Conservation (phyloP, 2,113 vertebrate species). For the Seriola rivoliana region DNA sequence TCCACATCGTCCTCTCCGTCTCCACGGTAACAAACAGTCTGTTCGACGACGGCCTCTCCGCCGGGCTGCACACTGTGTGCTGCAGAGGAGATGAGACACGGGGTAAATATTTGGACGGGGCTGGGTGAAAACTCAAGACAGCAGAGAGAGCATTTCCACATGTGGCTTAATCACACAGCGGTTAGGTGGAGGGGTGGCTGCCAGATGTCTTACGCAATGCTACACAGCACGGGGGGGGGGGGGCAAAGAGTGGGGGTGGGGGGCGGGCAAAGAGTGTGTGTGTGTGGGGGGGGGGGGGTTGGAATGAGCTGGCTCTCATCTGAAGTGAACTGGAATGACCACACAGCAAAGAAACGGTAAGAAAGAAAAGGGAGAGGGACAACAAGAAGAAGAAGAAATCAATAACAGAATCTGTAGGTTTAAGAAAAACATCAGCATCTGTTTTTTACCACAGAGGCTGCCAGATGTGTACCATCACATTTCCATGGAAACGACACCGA, state of each 20-base stretch:
- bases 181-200: constrained; percentile 15
- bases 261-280: too few species aligned
- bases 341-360: not conserved
- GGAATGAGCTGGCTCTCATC: not conserved
- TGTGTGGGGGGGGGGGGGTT: too few species aligned
- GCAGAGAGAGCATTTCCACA: constrained; percentile 64
- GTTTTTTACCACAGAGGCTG: too few species aligned
- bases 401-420: not conserved
- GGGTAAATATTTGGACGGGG: constrained; percentile 62
- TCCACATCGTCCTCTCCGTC: not conserved
- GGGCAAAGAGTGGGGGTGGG: too few species aligned
- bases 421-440: too few species aligned
- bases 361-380: not conserved
- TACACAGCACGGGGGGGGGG: not conserved
- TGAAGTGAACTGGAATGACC: not conserved
- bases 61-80: not conserved
- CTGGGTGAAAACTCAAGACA: constrained; percentile 37
- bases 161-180: constrained; percentile 52
- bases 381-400: not conserved
- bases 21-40: constrained; percentile 22
- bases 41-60: constrained; percentile 3
- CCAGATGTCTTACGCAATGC: constrained; percentile 49
- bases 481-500: too few species aligned
- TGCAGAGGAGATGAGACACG: constrained; percentile 32
- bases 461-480: too few species aligned